Conservation (phyloP, 2,113 vertebrate species). For the Nesoenas mayeri region DNA sequence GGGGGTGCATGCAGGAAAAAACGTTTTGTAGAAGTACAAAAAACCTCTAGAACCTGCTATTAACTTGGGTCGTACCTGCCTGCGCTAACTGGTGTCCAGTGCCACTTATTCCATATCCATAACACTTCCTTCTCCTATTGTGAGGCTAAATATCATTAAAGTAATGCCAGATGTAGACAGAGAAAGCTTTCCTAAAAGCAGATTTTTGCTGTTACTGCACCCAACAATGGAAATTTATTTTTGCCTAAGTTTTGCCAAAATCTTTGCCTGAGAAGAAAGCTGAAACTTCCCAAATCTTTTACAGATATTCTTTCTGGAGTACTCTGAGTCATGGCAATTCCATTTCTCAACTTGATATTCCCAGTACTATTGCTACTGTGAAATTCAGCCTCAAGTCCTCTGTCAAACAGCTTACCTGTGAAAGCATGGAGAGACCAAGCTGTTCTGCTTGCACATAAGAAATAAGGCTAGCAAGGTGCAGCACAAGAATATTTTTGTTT, state of each 20-base stretch:
- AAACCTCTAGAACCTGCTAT: background rate
- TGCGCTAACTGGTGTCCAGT: too few relatives aligned
- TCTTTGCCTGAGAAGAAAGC: background rate
- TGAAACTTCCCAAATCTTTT: background rate
- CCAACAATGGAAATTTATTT: background rate
- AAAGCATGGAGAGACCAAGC: background rate
- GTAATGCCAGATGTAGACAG: background rate
- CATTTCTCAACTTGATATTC: background rate
- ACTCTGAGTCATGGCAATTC: background rate
- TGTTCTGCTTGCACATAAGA: too few relatives aligned
- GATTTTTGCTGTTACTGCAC: background rate
- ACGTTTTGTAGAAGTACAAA: background rate
- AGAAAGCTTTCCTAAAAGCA: background rate
- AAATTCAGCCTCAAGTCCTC: background rate
- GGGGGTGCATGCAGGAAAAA: background rate
- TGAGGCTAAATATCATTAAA: background rate
- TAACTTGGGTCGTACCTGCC: background rate
- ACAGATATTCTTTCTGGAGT: background rate
- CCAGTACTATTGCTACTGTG: background rate
- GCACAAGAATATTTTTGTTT: background rate
- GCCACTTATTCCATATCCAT: fast-evolving
- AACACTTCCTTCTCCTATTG: background rate
- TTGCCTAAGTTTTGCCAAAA: background rate
- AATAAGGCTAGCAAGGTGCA: background rate
- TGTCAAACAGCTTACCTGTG: background rate